Evolutionary conservation across 2,797 vertebrate genomes (phyloP).

Genomic region (Acrossocheilus wenchowensis): DNA sequence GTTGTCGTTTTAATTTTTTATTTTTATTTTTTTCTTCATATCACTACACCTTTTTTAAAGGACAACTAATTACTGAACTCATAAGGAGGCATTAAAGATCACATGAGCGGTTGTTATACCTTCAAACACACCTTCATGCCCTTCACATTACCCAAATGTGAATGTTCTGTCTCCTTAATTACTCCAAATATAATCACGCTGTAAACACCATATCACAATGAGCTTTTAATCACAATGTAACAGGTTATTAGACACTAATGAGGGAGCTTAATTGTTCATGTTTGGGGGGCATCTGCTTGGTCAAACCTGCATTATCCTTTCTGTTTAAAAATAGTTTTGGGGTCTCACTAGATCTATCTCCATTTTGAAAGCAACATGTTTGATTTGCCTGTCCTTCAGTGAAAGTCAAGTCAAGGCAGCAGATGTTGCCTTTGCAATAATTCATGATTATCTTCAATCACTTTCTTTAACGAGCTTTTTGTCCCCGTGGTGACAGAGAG

Average conservation of each 20-base stretch:
- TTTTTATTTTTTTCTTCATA: not conserved
- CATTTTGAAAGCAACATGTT: constrained; percentile 46
- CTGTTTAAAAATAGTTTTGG: constrained; percentile 45
- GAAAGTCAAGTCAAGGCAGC: constrained; percentile 63
- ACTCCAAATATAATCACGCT: constrained; percentile 55
- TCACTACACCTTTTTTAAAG: constrained; percentile 10
- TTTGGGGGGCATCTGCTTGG: constrained; percentile 46
- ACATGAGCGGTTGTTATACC: not conserved
- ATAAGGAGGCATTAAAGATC: constrained; percentile 7
- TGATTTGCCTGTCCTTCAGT: constrained; percentile 64
- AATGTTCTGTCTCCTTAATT: constrained; percentile 55
- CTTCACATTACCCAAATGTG: constrained; percentile 51
- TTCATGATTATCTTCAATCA: constrained; percentile 73
- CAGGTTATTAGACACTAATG: constrained; percentile 71
- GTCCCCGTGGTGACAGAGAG: constrained; percentile 63
- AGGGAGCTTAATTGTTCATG: constrained; percentile 62
- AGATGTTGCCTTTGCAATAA: constrained; percentile 71
- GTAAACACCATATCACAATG: constrained; percentile 65
- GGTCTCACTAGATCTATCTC: constrained; percentile 45
- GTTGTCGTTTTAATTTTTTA: not conserved
- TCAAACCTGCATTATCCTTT: constrained; percentile 34
- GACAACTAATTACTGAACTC: constrained; percentile 17
- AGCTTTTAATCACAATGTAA: constrained; percentile 67
- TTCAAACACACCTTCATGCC: constrained; percentile 7
- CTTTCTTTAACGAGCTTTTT: constrained; percentile 67